Percentiles rank a stretch among this genome's conserved stretches.
These are phyloP conservation scores for Carollia perspicillata DNA, from an alignment of 2,113 vertebrate species.

Conservation along the genomic window DNA sequence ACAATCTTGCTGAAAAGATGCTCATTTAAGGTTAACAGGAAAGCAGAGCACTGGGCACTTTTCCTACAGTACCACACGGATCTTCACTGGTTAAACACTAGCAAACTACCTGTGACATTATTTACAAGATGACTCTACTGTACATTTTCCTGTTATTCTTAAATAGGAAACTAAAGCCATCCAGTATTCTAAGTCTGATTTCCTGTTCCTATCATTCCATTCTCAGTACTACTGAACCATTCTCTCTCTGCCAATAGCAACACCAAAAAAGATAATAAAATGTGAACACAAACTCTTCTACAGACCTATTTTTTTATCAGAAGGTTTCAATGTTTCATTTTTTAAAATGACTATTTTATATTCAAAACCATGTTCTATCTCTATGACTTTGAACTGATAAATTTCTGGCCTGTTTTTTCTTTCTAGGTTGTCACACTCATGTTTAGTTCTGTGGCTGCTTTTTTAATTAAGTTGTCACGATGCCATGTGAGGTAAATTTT, in stretches of 20 bases:
- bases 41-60: neutral
- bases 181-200: neutral
- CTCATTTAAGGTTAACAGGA: slow-evolving; percentile 7
- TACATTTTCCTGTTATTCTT: neutral
- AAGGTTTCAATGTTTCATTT: neutral
- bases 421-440: neutral
- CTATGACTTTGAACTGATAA: neutral
- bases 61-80: neutral
- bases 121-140: neutral
- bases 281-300: slow-evolving; percentile 20
- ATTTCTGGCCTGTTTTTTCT: slow-evolving; percentile 39
- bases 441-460: neutral
- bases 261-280: neutral
- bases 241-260: neutral
- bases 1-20: slow-evolving; percentile 27
- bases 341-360: neutral
- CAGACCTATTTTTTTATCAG: slow-evolving; percentile 1
- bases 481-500: neutral
- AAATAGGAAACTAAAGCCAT: neutral
- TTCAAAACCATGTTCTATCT: slow-evolving; percentile 31
- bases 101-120: neutral
- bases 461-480: neutral
- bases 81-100: neutral
- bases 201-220: neutral
- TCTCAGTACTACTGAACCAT: neutral